Percentiles rank a stretch among this genome's conserved stretches.
Conservation (phyloP, 2,888 invertebrate species). For the Euspilapteryx auroguttella region DNA sequence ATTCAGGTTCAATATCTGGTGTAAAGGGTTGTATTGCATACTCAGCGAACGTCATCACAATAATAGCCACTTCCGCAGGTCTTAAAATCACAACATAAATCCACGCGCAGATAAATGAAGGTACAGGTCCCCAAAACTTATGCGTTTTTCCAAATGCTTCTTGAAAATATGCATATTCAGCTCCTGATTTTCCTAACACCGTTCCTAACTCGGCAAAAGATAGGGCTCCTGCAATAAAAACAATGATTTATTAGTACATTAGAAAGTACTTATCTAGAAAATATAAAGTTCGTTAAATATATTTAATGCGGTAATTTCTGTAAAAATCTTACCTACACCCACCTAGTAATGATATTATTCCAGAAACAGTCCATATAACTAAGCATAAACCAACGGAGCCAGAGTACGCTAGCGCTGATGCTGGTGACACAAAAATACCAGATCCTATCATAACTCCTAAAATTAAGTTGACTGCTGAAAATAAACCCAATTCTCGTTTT, state of each 20-base stretch:
- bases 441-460: constrained; percentile 90
- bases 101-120: constrained; percentile 78
- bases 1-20: constrained; percentile 30
- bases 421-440: constrained; percentile 85
- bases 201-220: constrained; percentile 82
- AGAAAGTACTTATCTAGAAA: neutral
- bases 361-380: constrained; percentile 77
- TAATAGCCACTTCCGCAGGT: constrained; percentile 78
- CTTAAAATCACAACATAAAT: constrained; percentile 73
- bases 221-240: constrained; percentile 65
- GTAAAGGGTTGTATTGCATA: constrained; percentile 71
- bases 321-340: constrained; percentile 52
- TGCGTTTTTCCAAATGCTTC: constrained; percentile 72
- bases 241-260: constrained; percentile 4
- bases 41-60: constrained; percentile 75
- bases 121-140: constrained; percentile 70
- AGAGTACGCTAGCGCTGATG: constrained; percentile 72
- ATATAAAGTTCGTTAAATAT: neutral
- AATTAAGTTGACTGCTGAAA: constrained; percentile 81
- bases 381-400: constrained; percentile 82
- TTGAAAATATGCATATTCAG: constrained; percentile 78
- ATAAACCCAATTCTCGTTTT: constrained; percentile 74
- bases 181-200: constrained; percentile 77
- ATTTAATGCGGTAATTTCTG: too few species aligned
- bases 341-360: constrained; percentile 78